These are phyloP conservation scores for Vireo altiloquus DNA, from an alignment of 2,113 vertebrate genomes.

Conservation along the genomic window DNA sequence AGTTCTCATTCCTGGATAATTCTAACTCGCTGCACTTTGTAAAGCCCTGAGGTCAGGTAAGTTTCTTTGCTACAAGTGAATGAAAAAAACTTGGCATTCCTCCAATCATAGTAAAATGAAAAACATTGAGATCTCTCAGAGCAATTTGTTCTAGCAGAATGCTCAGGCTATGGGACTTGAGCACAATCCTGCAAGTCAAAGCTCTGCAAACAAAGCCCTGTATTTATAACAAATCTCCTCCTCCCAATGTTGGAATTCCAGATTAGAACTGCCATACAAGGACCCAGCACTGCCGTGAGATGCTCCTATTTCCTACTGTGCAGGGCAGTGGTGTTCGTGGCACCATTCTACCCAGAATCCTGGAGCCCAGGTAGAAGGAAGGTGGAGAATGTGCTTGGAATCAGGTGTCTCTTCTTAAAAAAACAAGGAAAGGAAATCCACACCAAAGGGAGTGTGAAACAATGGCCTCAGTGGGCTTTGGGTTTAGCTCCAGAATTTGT, in stretches of 20 bases:
- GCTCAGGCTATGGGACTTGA: background rate
- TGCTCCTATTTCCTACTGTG: background rate
- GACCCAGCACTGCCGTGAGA: background rate
- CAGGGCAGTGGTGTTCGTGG: background rate
- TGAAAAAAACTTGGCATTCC: constrained; percentile 28
- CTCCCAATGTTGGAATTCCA: background rate
- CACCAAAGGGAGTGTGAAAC: background rate
- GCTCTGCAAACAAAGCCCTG: constrained; percentile 1
- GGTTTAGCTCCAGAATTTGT: background rate
- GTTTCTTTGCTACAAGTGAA: constrained; percentile 20
- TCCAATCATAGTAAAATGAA: constrained; percentile 18
- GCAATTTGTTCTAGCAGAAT: constrained; percentile 51
- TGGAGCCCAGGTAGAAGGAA: background rate
- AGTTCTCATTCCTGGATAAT: background rate
- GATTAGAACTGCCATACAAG: background rate
- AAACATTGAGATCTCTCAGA: background rate
- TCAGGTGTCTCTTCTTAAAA: background rate
- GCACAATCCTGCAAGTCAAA: background rate
- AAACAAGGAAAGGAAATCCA: background rate
- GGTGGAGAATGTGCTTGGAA: background rate
- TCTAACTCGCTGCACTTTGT: constrained; percentile 1
- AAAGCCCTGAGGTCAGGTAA: constrained; percentile 18
- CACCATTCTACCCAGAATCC: background rate
- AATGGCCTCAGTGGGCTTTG: background rate
- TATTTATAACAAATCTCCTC: background rate